Evolutionary conservation across 2,888 invertebrate genomes (phyloP).

Genomic region (Dasysyrphus tricinctus): DNA sequence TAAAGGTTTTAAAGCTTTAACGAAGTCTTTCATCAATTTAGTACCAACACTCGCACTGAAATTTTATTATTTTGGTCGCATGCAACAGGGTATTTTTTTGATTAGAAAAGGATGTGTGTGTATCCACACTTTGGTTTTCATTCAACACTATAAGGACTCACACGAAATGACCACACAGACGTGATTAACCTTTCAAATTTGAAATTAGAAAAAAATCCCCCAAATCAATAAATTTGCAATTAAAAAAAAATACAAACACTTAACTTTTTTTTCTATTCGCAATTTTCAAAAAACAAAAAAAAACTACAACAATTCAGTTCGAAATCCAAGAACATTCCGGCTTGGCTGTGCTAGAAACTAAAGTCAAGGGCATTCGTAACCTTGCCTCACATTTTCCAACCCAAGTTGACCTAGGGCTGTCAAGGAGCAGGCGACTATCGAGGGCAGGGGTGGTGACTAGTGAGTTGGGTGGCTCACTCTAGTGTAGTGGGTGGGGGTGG

Average conservation of each 20-base stretch:
- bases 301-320: not conserved
- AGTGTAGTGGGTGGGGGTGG: not conserved
- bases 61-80: not conserved
- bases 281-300: not conserved
- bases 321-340: slow-evolving; percentile 26
- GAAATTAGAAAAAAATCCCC: not conserved
- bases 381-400: slow-evolving; percentile 60
- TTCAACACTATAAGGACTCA: too few relatives aligned
- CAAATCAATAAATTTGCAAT: slow-evolving; percentile 22
- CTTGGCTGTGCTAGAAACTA: slow-evolving; percentile 20
- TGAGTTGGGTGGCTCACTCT: not conserved
- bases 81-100: slow-evolving; percentile 26
- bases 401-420: slow-evolving; percentile 46
- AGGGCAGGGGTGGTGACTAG: not conserved
- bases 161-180: not conserved
- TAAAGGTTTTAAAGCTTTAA: not conserved
- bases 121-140: not conserved
- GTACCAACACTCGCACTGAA: not conserved
- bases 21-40: not conserved
- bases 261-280: not conserved
- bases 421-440: slow-evolving; percentile 30
- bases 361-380: slow-evolving; percentile 24
- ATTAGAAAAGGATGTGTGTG: slow-evolving; percentile 2
- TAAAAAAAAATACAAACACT: not conserved
- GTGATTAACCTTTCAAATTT: not conserved